Evolutionary conservation across 2,888 invertebrate genomes (phyloP), one percentile per base, ranked within the genome.

Genomic region (Hoplodrina ambigua): DNA sequence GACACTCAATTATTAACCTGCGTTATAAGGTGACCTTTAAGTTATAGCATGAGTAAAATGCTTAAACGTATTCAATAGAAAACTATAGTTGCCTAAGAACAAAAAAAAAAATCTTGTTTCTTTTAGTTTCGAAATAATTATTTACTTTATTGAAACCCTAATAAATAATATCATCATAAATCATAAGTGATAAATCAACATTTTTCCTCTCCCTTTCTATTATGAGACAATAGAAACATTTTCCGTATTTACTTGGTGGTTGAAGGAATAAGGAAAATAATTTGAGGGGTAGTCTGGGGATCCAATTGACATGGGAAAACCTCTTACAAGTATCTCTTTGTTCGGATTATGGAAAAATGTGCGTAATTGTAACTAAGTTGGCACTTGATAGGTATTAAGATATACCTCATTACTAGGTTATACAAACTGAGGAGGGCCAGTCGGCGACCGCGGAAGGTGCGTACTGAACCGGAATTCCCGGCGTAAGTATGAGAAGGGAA

Each of bases 221-320:
- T 72, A 72, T 13, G 67, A 67, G 63, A 76, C 67, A 67, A 53
- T 76, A 55, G 49, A 44, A 49, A 63, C 53, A 60, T 56, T 76
- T 76, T 60, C 76, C 55, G 59, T 72, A 76, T 72, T 76, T 76
- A 60, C 55, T 72, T 60, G 13, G 55, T 17, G 19, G 59, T 55
- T 49, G 19, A 56, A 56, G 10, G 52, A 75, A 60, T 63, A 68
- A 60, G 54, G 62, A 68, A 67, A 76, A 67, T 72, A 53, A 63
- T 60, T 37, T 54, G 49, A 46, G 53, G 50, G 55, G 58, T 53
- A n/a, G 58, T 58, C 59, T 60, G 15, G 49, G 17, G 15, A 30
- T 37, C 46, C 58, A 59, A 72, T 55, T 59, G 66, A 19, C 50
- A 49, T 65, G 44, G n/a, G 50, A 49, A 33, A 20, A 69, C 61